phyloP scores from a whole-genome alignment of 2,113 vertebrate species.

The Okapia johnstoni region DNA sequence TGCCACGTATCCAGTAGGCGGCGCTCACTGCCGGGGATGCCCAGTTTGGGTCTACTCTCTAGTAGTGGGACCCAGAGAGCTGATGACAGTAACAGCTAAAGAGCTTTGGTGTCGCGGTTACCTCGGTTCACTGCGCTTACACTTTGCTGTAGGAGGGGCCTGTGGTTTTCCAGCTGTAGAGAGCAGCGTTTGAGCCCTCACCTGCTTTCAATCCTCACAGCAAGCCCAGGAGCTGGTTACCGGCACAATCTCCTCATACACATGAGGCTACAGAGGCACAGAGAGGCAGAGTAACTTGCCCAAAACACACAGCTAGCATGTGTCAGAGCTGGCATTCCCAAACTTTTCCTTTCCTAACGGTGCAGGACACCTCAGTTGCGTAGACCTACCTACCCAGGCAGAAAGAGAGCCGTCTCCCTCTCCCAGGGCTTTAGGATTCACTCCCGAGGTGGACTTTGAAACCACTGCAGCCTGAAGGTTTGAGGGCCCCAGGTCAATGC shows the following conservation, averaged over 20 bases:
- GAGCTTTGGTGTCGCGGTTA: neutral
- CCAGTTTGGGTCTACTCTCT: too few species aligned
- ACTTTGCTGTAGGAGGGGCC: neutral
- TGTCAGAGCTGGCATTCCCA: neutral
- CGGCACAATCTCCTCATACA: neutral
- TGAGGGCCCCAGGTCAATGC: rapidly evolving
- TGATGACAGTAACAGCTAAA: neutral
- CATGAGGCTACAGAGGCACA: neutral
- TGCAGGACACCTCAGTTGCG: rapidly evolving
- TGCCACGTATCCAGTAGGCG: neutral
- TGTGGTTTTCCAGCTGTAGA: neutral
- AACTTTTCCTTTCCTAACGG: neutral
- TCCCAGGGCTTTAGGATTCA: neutral
- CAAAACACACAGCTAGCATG: neutral
- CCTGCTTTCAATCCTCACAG: neutral
- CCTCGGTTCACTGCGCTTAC: neutral
- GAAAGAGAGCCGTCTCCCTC: neutral
- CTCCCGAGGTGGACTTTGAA: neutral
- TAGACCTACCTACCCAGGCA: neutral
- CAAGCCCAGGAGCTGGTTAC: neutral
- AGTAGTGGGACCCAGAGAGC: neutral
- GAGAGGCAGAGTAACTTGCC: neutral
- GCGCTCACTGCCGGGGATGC: neutral
- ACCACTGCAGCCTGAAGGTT: neutral
- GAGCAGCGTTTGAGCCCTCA: neutral